Conservation (phyloP, 2,113 vertebrate genomes). For the Crotalus horridus region DNA sequence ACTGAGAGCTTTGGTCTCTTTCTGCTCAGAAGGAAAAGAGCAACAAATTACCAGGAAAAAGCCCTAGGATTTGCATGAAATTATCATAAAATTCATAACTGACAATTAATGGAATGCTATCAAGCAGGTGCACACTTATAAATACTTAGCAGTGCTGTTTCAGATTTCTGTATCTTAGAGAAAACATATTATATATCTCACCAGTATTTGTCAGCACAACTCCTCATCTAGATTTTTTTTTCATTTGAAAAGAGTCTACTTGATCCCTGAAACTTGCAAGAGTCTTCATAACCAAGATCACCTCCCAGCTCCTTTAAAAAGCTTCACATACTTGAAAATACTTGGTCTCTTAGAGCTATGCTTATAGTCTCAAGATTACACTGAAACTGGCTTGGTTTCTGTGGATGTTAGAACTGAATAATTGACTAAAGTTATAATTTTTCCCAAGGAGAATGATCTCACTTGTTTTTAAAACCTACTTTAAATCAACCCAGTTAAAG, state of each 20-base stretch:
- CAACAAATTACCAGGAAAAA: not conserved
- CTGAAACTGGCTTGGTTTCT: not conserved
- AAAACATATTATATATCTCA: not conserved
- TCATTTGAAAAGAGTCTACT: not conserved
- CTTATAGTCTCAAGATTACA: not conserved
- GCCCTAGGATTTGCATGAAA: not conserved
- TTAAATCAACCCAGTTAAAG: not conserved
- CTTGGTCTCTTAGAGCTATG: not conserved
- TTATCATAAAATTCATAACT: not conserved
- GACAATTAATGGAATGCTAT: not conserved
- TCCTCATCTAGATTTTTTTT: not conserved
- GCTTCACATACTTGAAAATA: not conserved
- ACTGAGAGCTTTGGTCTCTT: not conserved
- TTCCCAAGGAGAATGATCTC: not conserved
- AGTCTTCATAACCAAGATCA: not conserved
- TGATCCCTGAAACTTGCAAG: not conserved
- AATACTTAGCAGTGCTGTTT: not conserved
- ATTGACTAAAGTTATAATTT: not conserved
- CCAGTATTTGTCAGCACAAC: not conserved
- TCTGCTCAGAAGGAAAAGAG: not conserved
- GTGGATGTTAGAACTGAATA: not conserved
- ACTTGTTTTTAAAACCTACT: not conserved
- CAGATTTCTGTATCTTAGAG: not conserved
- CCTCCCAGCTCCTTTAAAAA: not conserved
- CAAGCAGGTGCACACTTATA: not conserved